Percentiles rank a stretch among this genome's conserved stretches.
phyloP scores from a whole-genome alignment of 2,797 vertebrate species.

The Apodemus agrarius region DNA sequence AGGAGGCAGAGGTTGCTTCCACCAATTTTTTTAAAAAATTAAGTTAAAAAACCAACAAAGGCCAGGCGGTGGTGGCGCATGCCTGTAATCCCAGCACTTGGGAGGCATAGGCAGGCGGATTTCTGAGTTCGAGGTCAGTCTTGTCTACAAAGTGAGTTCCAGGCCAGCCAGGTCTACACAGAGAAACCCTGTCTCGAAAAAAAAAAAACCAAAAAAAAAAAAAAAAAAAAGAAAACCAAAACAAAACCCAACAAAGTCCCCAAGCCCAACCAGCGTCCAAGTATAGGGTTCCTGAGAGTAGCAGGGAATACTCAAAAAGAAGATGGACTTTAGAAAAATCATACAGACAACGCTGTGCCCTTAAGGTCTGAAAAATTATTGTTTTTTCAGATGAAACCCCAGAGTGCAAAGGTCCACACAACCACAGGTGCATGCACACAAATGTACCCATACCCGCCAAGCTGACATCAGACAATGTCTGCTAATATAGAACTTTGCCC shows the following conservation, averaged over 20 bases:
- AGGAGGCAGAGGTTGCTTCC: too few species aligned
- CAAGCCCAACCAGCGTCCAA: neutral
- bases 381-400: neutral
- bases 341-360: too few species aligned
- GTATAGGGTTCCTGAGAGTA: neutral
- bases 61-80: too few species aligned
- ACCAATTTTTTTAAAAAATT: neutral
- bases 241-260: neutral
- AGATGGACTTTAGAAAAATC: neutral
- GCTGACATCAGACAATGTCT: neutral
- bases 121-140: too few species aligned
- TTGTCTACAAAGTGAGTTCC: too few species aligned
- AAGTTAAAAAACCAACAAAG: too few species aligned
- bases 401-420: neutral
- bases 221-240: too few species aligned
- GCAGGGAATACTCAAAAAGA: neutral
- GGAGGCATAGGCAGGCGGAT: too few species aligned
- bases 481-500: neutral
- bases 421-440: neutral
- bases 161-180: too few species aligned
- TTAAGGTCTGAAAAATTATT: neutral
- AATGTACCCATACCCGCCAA: neutral
- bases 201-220: too few species aligned
- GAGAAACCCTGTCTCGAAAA: too few species aligned
- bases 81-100: too few species aligned